phyloP scores from a whole-genome alignment of 2,113 vertebrate genomes.

The Jacana jacana region DNA sequence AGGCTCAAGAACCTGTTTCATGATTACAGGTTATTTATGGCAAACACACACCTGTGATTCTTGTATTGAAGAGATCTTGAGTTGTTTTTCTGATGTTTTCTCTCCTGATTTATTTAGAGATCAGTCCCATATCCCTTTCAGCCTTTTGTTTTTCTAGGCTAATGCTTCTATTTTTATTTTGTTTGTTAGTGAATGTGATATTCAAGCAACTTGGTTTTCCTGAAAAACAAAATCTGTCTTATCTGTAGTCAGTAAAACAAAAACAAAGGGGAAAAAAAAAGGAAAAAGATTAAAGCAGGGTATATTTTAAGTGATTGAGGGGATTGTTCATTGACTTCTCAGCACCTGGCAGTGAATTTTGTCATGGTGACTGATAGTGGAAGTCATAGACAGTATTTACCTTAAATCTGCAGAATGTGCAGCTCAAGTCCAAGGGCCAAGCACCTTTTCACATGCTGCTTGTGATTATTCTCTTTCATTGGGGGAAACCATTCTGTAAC shows the following conservation, averaged over 20 bases:
- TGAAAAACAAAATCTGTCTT: not conserved
- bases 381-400: not conserved
- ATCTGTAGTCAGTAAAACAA: not conserved
- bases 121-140: not conserved
- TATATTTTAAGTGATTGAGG: not conserved
- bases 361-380: not conserved
- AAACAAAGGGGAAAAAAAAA: not conserved
- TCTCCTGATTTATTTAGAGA: constrained; percentile 42
- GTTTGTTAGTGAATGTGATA: constrained; percentile 8
- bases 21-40: not conserved
- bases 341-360: not conserved
- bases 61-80: not conserved
- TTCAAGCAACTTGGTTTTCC: constrained; percentile 4
- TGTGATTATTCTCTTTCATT: not conserved
- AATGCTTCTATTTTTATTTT: constrained; percentile 43
- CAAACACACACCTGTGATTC: not conserved
- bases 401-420: not conserved
- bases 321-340: not conserved
- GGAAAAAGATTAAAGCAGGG: not conserved
- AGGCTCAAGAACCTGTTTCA: not conserved
- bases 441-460: not conserved
- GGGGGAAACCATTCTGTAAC: not conserved
- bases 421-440: not conserved
- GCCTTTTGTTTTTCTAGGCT: constrained; percentile 65
- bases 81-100: constrained; percentile 12